Conservation (phyloP, 2,797 vertebrate species). For the Gadopsis marmoratus region DNA sequence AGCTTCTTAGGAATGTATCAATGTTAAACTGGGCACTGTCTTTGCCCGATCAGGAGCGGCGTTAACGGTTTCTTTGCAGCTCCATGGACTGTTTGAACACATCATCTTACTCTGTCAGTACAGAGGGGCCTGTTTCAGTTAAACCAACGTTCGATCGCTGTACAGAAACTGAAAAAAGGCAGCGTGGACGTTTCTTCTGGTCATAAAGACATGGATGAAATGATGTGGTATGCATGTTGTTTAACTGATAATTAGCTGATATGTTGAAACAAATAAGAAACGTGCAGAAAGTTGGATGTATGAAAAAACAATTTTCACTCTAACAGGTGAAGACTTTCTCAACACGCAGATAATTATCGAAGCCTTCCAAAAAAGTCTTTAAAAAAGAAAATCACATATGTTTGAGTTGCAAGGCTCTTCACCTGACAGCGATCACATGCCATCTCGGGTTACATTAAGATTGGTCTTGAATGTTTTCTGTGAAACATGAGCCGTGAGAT, state of each 20-base stretch:
- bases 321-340: constrained; percentile 34
- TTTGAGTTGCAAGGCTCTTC: constrained; percentile 24
- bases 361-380: background rate
- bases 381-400: constrained; percentile 1
- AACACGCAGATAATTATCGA: constrained; percentile 5
- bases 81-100: constrained; percentile 42
- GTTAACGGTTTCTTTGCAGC: constrained; percentile 49
- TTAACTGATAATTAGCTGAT: constrained; percentile 23
- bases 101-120: constrained; percentile 28
- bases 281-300: constrained; percentile 29
- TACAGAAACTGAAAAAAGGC: constrained; percentile 68
- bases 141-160: constrained; percentile 40
- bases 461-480: constrained; percentile 43
- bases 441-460: constrained; percentile 20
- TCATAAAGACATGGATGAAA: constrained; percentile 36
- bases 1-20: constrained; percentile 55
- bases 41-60: constrained; percentile 24
- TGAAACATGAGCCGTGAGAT: constrained; percentile 67
- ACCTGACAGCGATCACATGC: constrained; percentile 25
- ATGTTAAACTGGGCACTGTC: constrained; percentile 36
- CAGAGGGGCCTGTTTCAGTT: constrained; percentile 32
- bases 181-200: constrained; percentile 55
- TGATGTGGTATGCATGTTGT: constrained; percentile 5
- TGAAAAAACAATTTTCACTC: constrained; percentile 6
- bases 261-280: constrained; percentile 27